These are phyloP conservation scores for Protonemura montana DNA, from an alignment of 2,888 invertebrate species.

Conservation along the genomic window DNA sequence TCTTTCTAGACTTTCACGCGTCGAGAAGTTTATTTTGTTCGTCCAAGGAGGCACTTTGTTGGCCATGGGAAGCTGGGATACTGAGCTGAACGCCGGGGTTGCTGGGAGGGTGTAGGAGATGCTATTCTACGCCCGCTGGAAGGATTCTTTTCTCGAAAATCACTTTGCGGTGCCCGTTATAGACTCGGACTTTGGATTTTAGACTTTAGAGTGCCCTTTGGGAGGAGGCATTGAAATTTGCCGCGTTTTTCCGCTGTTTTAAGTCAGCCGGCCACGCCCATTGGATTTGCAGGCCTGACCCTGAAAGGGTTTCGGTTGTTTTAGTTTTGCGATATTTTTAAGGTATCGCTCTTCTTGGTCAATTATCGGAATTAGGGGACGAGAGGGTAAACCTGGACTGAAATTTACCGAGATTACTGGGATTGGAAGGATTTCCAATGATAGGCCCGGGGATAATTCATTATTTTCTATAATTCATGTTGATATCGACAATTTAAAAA, in stretches of 20 bases:
- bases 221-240: background rate
- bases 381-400: background rate
- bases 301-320: background rate
- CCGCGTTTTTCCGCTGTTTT: background rate
- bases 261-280: background rate
- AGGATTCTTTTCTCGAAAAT: background rate
- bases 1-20: background rate
- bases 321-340: background rate
- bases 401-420: too few relatives aligned
- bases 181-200: background rate
- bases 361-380: background rate
- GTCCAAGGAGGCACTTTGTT: constrained; percentile 4
- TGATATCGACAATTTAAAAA: too few relatives aligned
- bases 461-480: too few relatives aligned
- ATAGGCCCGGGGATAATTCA: too few relatives aligned
- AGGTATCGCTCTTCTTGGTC: background rate
- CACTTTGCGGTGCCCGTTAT: background rate
- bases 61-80: background rate
- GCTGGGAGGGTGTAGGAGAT: background rate
- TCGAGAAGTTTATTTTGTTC: constrained; percentile 4
- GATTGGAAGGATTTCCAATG: too few relatives aligned
- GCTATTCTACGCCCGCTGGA: background rate
- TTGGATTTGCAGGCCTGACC: too few relatives aligned
- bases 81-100: background rate
- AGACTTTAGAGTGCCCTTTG: too few relatives aligned